Evolutionary conservation across 1,140 invertebrate species (phyloP), one percentile per base, ranked within the genome.

Genomic region (Nilaparvata lugens): DNA sequence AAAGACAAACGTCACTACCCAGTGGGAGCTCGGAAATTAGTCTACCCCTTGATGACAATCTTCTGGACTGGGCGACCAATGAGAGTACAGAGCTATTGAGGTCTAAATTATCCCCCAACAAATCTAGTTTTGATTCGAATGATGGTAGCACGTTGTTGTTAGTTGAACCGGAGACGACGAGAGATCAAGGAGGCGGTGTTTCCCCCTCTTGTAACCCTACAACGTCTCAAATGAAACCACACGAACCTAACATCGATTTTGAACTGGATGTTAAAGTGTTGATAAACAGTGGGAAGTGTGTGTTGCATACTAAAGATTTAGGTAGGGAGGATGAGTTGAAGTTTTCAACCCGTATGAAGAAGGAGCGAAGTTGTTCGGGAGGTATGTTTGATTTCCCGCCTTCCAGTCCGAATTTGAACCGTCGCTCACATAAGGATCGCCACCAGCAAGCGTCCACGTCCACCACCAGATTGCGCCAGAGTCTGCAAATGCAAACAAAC

Each of bases 201-300:
- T 48, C 45, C 1, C 45, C 45, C 21, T 16, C 45, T 6, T 48
- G 45, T 11, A 48, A 48, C 6, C 25, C 64, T 55, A 54, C 63
- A 13, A 53, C 55, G 0, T 31, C 24, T 43, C 68, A 40, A 52
- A 60, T 11, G 43, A 88, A 88, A 68, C 77, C 83, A 3, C 83
- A 88, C 62, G 94, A 97, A 70, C 95, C 94, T 0, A 96, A 91
- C 68, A 92, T 98, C 62, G 95, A 98, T 73, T 91, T 98, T 72
- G 93, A 97, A 72, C 76, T 98, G 62, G 94, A 97, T 74, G 89
- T 98, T 0, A 96, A 96, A 76, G 93, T 98, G 28, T 83, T 95
- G 60, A 95, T 98, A 55, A 96, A 96, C 71, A 94, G 92, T 67
- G 95, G 95, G 1, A 95, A 97, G 76, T 98, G 95, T 76, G 92